These are phyloP conservation scores for Unio pictorum DNA, from an alignment of 2,888 invertebrate genomes.

Conservation along the genomic window DNA sequence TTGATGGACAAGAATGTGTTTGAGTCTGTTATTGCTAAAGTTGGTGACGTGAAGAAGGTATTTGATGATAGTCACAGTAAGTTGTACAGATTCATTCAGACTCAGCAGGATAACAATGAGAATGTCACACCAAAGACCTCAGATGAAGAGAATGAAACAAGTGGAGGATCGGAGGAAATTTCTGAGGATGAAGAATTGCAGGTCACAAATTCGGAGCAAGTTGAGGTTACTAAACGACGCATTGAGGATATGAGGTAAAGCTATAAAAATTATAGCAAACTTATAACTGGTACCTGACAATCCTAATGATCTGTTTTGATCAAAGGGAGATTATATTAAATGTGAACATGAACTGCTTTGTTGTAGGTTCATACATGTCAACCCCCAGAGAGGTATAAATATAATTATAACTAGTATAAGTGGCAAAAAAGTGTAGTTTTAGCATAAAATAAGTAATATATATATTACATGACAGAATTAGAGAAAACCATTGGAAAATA, in stretches of 20 bases:
- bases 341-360: too few species aligned
- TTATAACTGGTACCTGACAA: too few species aligned
- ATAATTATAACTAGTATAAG: too few species aligned
- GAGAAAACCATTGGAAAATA: too few species aligned
- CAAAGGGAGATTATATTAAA: too few species aligned
- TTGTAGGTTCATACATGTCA: too few species aligned
- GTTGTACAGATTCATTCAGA: slow-evolving; percentile 58
- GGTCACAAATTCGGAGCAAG: background rate
- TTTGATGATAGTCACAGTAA: slow-evolving; percentile 68
- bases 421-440: too few species aligned
- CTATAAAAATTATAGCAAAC: background rate
- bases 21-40: slow-evolving; percentile 53
- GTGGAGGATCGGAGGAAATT: slow-evolving; percentile 21
- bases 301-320: too few species aligned
- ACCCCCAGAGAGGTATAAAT: too few species aligned
- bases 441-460: too few species aligned
- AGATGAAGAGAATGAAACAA: slow-evolving; percentile 28
- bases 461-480: too few species aligned
- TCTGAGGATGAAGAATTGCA: slow-evolving; percentile 17
- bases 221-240: slow-evolving; percentile 10
- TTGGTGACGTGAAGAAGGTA: slow-evolving; percentile 38
- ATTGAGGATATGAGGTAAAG: slow-evolving; percentile 22
- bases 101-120: slow-evolving; percentile 33
- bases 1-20: slow-evolving; percentile 66
- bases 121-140: slow-evolving; percentile 17